phyloP scores from a whole-genome alignment of 2,888 invertebrate species.

The Dascillus cervinus region DNA sequence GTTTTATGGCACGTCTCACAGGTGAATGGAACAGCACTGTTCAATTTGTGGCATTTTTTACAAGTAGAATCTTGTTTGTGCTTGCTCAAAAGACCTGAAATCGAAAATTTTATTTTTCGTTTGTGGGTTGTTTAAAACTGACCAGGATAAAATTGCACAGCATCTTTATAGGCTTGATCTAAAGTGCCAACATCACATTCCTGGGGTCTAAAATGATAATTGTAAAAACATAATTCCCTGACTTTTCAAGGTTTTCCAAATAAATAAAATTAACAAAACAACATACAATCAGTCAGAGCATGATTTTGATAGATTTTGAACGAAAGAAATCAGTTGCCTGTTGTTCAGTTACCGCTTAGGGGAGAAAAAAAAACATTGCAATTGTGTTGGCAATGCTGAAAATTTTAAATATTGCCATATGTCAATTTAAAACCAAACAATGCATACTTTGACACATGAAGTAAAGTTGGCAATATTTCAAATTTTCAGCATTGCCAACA shows the following conservation, averaged over 20 bases:
- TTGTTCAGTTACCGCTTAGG: too few relatives aligned
- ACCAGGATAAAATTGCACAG: constrained; percentile 57
- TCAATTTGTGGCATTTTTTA: constrained; percentile 79
- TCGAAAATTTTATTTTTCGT: too few relatives aligned
- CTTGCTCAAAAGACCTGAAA: constrained; percentile 2
- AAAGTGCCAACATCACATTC: constrained; percentile 48
- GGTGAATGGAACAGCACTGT: constrained; percentile 59
- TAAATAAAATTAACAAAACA: not conserved
- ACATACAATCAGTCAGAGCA: not conserved
- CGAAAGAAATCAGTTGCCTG: too few relatives aligned
- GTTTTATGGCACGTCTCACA: constrained; percentile 88
- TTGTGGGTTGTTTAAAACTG: constrained; percentile 5
- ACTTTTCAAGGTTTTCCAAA: too few relatives aligned
- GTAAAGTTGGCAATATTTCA: too few relatives aligned
- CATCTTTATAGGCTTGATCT: constrained; percentile 64
- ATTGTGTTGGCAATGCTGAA: too few relatives aligned
- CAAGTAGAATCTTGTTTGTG: constrained; percentile 68
- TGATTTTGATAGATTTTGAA: not conserved
- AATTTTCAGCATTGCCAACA: too few relatives aligned
- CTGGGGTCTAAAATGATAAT: constrained; percentile 28
- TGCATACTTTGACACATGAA: too few relatives aligned
- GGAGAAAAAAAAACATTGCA: too few relatives aligned
- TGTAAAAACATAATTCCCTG: not conserved
- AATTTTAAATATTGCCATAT: too few relatives aligned
- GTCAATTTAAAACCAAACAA: too few relatives aligned